Evolutionary conservation across 2,888 invertebrate genomes (phyloP).

Genomic region (Eupelmus urozonus): DNA sequence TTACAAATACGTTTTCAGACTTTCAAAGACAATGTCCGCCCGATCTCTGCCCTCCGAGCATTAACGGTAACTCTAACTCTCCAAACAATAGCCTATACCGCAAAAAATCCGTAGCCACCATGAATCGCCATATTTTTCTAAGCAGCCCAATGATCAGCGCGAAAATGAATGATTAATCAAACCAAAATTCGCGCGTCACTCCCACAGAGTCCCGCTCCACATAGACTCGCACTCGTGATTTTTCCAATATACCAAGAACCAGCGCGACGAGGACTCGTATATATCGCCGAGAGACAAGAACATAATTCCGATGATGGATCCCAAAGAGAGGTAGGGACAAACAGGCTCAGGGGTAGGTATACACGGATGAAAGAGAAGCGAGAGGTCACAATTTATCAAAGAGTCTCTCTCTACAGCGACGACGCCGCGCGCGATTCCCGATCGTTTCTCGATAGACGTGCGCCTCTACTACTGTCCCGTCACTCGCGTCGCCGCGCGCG

Average conservation of each 20-base stretch:
- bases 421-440: constrained; percentile 59
- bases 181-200: constrained; percentile 31
- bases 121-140: not conserved
- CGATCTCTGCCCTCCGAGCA: too few species aligned
- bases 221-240: constrained; percentile 31
- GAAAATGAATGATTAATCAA: constrained; percentile 37
- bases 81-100: too few species aligned
- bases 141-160: not conserved
- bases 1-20: too few species aligned
- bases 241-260: constrained; percentile 47
- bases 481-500: constrained; percentile 49
- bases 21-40: too few species aligned
- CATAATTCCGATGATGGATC: constrained; percentile 56
- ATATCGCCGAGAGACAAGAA: constrained; percentile 31
- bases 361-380: constrained; percentile 6
- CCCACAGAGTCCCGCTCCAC: not conserved
- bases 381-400: constrained; percentile 59
- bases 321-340: constrained; percentile 15
- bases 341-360: too few species aligned
- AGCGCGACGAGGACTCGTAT: constrained; percentile 14
- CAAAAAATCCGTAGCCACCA: too few species aligned
- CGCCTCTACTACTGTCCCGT: constrained; percentile 57
- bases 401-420: constrained; percentile 28
- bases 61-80: too few species aligned
- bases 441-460: constrained; percentile 66